Percentiles rank a stretch among this genome's conserved stretches.
These are phyloP conservation scores for Aethina tumida DNA, from an alignment of 1,140 invertebrate genomes.

Conservation along the genomic window DNA sequence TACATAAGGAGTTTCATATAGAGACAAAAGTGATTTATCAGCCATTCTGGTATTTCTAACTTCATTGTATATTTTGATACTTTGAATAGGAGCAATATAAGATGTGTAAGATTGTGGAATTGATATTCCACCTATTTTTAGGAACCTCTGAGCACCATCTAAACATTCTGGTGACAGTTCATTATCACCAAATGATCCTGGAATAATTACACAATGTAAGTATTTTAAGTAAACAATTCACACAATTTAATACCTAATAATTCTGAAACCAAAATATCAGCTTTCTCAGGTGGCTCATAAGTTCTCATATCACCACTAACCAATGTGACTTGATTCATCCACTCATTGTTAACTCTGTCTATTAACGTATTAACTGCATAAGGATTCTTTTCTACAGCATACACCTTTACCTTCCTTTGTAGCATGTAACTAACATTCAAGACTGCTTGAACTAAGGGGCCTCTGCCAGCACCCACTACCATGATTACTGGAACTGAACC, in stretches of 20 bases:
- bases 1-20: conserved; percentile 79
- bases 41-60: conserved; percentile 36
- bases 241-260: conserved; percentile 51
- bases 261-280: conserved; percentile 96
- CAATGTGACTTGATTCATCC: conserved; percentile 62
- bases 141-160: conserved; percentile 82
- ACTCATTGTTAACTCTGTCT: conserved; percentile 69
- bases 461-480: conserved; percentile 92
- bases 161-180: conserved; percentile 98
- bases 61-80: conserved; percentile 66
- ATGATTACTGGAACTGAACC: conserved; percentile 56
- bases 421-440: conserved; percentile 61
- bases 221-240: conserved; percentile 8
- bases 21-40: conserved; percentile 29
- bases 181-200: conserved; percentile 96
- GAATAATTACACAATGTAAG: conserved; percentile 8
- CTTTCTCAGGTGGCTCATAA: conserved; percentile 69
- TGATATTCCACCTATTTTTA: conserved; percentile 84
- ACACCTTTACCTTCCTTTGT: conserved; percentile 54
- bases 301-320: conserved; percentile 87
- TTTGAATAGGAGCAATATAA: conserved; percentile 79
- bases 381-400: conserved; percentile 97
- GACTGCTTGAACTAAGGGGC: conserved; percentile 80
- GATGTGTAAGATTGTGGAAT: conserved; percentile 89
- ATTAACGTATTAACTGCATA: conserved; percentile 88